Conservation (phyloP, 2,797 vertebrate genomes). For the Peromyscus aztecus region DNA sequence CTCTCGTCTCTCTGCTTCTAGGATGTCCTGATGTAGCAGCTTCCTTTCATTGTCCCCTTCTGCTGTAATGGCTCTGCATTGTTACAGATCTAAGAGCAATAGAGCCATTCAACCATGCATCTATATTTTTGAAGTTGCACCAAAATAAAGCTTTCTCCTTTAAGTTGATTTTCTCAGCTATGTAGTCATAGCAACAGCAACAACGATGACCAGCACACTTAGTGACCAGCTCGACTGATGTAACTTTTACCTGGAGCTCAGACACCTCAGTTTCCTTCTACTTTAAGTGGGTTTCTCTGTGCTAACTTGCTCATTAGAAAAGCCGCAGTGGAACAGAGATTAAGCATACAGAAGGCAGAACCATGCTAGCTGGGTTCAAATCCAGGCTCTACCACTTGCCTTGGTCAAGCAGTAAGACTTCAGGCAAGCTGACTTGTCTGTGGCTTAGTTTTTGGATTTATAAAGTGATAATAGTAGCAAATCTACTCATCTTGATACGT, state of each 20-base stretch:
- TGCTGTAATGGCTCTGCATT: neutral
- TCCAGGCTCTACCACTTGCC: neutral
- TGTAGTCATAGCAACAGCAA: neutral
- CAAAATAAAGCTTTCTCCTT: neutral
- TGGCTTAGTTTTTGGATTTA: neutral
- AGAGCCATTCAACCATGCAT: neutral
- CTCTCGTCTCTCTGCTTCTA: neutral
- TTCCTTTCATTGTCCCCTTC: neutral
- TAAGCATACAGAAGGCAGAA: neutral
- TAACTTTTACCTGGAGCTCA: neutral
- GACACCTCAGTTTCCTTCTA: neutral
- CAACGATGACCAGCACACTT: neutral
- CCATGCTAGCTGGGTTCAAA: neutral
- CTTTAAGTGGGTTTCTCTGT: neutral
- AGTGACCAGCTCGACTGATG: neutral
- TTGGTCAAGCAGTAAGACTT: neutral
- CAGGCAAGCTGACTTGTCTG: neutral
- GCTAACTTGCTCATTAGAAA: neutral
- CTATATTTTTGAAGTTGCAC: neutral
- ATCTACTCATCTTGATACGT: neutral
- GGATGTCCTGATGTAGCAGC: neutral
- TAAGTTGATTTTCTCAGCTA: neutral
- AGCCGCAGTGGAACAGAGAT: neutral
- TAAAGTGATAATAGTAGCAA: neutral
- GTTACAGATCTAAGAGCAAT: neutral